These are phyloP conservation scores for Pterostichus niger DNA, from an alignment of 2,888 invertebrate genomes.

Conservation along the genomic window DNA sequence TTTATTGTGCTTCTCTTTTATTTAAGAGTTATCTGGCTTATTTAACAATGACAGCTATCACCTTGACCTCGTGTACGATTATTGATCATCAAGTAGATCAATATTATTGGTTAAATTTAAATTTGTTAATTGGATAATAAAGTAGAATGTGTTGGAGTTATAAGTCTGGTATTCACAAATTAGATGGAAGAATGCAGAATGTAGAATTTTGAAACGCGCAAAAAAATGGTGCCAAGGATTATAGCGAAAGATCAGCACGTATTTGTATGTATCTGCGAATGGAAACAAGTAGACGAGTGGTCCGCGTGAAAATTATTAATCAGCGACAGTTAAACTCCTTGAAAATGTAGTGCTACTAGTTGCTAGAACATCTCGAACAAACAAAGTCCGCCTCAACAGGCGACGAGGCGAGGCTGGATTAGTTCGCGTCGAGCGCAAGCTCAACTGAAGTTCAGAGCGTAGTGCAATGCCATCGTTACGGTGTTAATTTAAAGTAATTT, in stretches of 20 bases:
- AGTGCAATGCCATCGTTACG: conserved; percentile 67
- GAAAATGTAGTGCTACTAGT: conserved; percentile 14
- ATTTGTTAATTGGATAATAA: conserved; percentile 39
- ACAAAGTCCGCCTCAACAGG: neutral
- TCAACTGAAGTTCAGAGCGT: conserved; percentile 17
- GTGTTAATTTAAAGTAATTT: conserved; percentile 67
- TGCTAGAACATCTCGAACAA: neutral
- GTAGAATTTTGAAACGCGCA: conserved; percentile 37
- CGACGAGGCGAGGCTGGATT: conserved; percentile 15
- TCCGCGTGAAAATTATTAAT: conserved; percentile 17
- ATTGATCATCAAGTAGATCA: too few relatives aligned
- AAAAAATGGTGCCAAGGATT: conserved; percentile 52
- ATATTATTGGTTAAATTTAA: too few relatives aligned
- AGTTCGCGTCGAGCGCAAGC: conserved; percentile 19
- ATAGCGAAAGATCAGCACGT: conserved; percentile 26
- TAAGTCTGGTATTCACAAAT: conserved; percentile 30
- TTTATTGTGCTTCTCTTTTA: too few relatives aligned
- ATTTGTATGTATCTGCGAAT: neutral
- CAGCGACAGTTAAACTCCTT: conserved; percentile 16
- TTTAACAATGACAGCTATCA: too few relatives aligned
- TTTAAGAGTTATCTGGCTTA: too few relatives aligned
- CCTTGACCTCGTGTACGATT: too few relatives aligned
- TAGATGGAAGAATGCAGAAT: conserved; percentile 46
- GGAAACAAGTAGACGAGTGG: conserved; percentile 1
- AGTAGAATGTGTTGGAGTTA: neutral